Evolutionary conservation across 2,888 invertebrate species (phyloP), one percentile per base, ranked within the genome.

Genomic region (Onchidella celtica): DNA sequence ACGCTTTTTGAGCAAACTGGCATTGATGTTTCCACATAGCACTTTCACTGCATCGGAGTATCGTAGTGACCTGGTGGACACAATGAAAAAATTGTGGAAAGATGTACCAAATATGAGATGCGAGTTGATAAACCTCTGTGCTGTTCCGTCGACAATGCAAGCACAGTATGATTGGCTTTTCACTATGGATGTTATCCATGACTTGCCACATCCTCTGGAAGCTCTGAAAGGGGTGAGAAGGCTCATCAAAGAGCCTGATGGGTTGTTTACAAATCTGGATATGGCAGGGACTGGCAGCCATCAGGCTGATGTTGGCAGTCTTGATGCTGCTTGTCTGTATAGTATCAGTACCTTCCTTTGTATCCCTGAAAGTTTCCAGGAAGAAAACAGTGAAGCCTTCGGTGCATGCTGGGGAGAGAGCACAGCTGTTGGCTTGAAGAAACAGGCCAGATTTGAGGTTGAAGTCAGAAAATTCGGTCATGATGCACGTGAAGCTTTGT

Each of bases 301-400:
- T 66, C 14, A 9, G 14, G 32, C 6, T 14, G 66, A 66, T 32
- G 32, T 14, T 6, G 34, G 34, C 29, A 66, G n/a, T 6, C 66
- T 66, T 3, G 29, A n/a, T 6, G 66, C 32, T 9, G 66, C 11
- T 11, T 6, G 6, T 14, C 3, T 29, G 3, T 66, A 66, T n/a
- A 29, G 29, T 17, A 3, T 65, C 32, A 69, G 74, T 29, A 65
- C 81, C 0, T 83, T 83, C 57, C 32, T 61, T 2, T 83, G 83
- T 34, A 55, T 83, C 9, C 83, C 83, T 3, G 83, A 83, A 36
- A 81, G 83, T 40, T 83, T 59, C 38, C 81, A 81, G 75, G 59
- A 57, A 63, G 65, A 78, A 17, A 70, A 69, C 24, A 81, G 81
- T 3, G 57, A 40, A 1, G 83, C 78, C 2, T 55, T 70, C 6